A percentile compares a stretch with the other conserved stretches of the same genome.
These are phyloP conservation scores for Manis javanica DNA, from an alignment of 2,797 vertebrate species.

Conservation along the genomic window DNA sequence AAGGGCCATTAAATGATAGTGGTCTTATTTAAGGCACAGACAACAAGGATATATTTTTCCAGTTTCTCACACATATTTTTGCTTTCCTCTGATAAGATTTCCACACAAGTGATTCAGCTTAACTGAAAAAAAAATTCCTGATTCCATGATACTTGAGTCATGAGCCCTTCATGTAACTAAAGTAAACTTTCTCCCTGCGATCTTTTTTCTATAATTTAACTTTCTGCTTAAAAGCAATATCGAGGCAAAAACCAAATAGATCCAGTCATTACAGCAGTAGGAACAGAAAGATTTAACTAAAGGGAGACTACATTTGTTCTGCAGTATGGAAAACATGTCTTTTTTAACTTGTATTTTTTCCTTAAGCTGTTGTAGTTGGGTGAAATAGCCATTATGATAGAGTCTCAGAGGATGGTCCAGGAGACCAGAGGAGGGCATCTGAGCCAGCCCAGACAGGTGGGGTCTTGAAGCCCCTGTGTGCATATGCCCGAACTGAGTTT, in stretches of 20 bases:
- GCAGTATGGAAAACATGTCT: neutral
- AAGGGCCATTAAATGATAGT: neutral
- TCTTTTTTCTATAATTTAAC: neutral
- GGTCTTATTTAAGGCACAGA: neutral
- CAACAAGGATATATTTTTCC: constrained; percentile 12
- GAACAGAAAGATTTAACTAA: neutral
- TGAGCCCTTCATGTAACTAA: neutral
- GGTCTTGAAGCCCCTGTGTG: neutral
- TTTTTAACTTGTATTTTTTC: neutral
- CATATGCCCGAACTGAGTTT: neutral
- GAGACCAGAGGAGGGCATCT: neutral
- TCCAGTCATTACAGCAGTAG: neutral
- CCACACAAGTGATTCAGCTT: constrained; percentile 17
- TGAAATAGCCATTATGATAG: neutral
- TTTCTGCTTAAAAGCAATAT: neutral
- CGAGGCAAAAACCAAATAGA: neutral
- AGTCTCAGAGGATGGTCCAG: no score
- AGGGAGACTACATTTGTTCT: neutral
- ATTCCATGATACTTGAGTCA: neutral
- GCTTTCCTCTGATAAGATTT: constrained; percentile 17
- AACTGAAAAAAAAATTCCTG: neutral
- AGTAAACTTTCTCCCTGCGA: neutral
- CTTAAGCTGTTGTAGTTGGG: neutral
- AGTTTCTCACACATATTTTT: neutral
- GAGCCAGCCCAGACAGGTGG: neutral